Percentiles rank a stretch among this genome's conserved stretches.
Evolutionary conservation across 1,140 invertebrate species (phyloP).

Genomic region (Neocloeon triangulifer): DNA sequence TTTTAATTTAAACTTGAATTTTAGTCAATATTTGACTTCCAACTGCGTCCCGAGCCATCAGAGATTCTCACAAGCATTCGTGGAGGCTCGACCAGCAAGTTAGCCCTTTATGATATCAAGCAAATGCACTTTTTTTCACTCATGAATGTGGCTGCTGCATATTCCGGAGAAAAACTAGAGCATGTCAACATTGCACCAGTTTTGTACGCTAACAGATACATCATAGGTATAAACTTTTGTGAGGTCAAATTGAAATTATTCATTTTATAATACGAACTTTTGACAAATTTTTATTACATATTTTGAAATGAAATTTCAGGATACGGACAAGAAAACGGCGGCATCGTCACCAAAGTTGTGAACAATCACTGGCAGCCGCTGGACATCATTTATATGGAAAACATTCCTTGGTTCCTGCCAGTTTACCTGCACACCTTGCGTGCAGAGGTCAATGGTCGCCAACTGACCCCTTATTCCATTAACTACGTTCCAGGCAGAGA

Average conservation of each 20-base stretch:
- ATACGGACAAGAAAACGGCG: conserved; percentile 66
- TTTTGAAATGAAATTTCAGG: conserved; percentile 12
- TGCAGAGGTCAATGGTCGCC: conserved; percentile 36
- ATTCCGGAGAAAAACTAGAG: conserved; percentile 20
- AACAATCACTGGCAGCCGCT: conserved; percentile 50
- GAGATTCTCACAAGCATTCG: conserved; percentile 29
- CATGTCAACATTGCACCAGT: conserved; percentile 35
- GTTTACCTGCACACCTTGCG: conserved; percentile 76
- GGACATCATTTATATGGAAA: conserved; percentile 47
- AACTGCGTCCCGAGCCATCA: conserved; percentile 27
- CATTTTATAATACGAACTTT: neutral
- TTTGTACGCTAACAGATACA: conserved; percentile 55
- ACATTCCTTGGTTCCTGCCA: conserved; percentile 84
- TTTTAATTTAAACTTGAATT: neutral
- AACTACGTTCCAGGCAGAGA: conserved; percentile 46
- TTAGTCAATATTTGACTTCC: conserved; percentile 12
- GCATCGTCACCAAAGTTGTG: conserved; percentile 55
- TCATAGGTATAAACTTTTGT: conserved; percentile 39
- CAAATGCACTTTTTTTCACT: conserved; percentile 21
- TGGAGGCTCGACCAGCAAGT: conserved; percentile 35
- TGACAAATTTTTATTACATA: neutral
- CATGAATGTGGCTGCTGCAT: conserved; percentile 41
- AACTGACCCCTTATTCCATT: conserved; percentile 19
- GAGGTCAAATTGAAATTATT: too few relatives aligned
- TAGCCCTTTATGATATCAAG: conserved; percentile 44